Evolutionary conservation across 1,140 invertebrate species (phyloP), one percentile per base, ranked within the genome.

Genomic region (Olivierus martensii): DNA sequence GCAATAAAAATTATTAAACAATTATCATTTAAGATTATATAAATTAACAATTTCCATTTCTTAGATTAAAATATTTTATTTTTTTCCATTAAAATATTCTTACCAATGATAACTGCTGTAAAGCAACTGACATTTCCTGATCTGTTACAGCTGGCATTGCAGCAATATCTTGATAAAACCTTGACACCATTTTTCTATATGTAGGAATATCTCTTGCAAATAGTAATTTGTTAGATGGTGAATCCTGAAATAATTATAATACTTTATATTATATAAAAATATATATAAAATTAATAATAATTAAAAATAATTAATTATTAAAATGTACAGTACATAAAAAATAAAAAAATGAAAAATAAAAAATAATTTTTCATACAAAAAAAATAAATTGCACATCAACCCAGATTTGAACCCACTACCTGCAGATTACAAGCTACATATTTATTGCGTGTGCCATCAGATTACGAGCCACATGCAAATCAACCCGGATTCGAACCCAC

Each of bases 201-300:
- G 84, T 80, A 11, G 87, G 86, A 67, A 93, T 87, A 68, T 92
- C 88, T 75, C 93, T 93, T 53, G 89, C 90, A 73, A 93, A 94
- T 18, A 94, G 72, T 46, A 95, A 72, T 72, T 95, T 95, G 67
- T 91, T 92, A 14, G 88, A 92, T 22, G 91, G 90, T 21, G 89
- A 93, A 71, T 94, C 90, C 58, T 70, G 28, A 15, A 41, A 51
- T 19, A 44, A 35, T 34, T 15, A 51, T 41, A n/a, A 19, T 44
- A 28, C 7, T 17, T 9, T 7, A 5, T n/a, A 51, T n/a, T n/a
- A 42, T 10, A 10, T 42, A 42, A 42, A 42, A 42, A 15, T n/a
- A 42, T n/a, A 42, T 10, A 15, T 15, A n/a, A 15, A 10, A 11
- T 15, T 11, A 42, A 15, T n/a, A n/a, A n/a, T n/a, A n/a, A n/a